These are phyloP conservation scores for Ceuthmochares aereus DNA, from an alignment of 2,113 vertebrate species.

Conservation along the genomic window DNA sequence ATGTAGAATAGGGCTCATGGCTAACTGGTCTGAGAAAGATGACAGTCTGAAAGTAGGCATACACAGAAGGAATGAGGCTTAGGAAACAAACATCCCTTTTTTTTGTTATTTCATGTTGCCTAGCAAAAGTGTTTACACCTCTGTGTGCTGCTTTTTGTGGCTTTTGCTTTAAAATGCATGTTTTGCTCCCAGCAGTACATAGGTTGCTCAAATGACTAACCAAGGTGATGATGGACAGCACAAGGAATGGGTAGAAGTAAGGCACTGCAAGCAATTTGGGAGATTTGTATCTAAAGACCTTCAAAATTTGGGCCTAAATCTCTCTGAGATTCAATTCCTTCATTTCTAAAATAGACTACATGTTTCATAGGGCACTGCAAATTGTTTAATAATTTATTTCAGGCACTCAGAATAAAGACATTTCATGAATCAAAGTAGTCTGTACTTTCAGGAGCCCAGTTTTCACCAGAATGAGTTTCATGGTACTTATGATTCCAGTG, in stretches of 20 bases:
- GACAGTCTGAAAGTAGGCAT: neutral
- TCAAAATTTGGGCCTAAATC: neutral
- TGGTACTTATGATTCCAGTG: neutral
- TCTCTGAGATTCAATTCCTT: neutral
- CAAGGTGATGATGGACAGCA: neutral
- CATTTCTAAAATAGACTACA: neutral
- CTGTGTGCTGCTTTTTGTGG: neutral
- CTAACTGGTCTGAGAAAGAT: neutral
- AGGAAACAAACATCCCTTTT: neutral
- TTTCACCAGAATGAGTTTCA: neutral
- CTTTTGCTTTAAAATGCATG: neutral
- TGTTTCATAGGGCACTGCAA: neutral
- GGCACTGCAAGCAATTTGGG: neutral
- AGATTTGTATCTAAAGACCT: neutral
- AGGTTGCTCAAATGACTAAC: neutral
- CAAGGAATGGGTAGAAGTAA: neutral
- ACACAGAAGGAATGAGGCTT: neutral
- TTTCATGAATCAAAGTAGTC: slow-evolving; percentile 3
- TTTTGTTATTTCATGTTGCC: neutral
- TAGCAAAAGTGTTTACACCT: neutral
- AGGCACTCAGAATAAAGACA: slow-evolving; percentile 11
- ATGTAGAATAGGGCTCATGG: neutral
- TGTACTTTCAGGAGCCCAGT: neutral
- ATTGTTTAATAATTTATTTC: slow-evolving; percentile 32
- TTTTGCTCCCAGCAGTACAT: rapidly evolving